phyloP scores from a whole-genome alignment of 2,797 vertebrate species.

The Typhlichthys subterraneus region DNA sequence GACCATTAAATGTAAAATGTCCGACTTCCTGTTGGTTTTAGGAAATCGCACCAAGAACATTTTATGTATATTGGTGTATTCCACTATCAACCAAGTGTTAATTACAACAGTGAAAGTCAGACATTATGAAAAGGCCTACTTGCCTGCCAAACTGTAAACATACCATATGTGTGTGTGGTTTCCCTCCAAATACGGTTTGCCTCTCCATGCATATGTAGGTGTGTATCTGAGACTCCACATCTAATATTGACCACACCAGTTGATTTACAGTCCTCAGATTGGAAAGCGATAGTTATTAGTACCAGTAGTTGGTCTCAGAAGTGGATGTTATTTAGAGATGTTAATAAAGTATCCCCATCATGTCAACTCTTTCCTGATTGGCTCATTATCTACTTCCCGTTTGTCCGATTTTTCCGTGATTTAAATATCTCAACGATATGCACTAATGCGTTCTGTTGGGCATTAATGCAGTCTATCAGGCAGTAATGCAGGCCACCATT shows the following conservation, averaged over 20 bases:
- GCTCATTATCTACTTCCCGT: background rate
- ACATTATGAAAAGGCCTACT: constrained; percentile 11
- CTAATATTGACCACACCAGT: constrained; percentile 27
- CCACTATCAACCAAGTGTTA: constrained; percentile 27
- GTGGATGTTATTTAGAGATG: constrained; percentile 37
- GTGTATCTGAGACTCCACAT: constrained; percentile 3
- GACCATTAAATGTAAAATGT: no score
- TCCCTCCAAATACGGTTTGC: background rate
- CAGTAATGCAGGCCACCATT: no score
- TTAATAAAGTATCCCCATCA: constrained; percentile 18
- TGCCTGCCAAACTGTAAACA: constrained; percentile 36
- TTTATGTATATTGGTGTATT: constrained; percentile 16
- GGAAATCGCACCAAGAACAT: no score
- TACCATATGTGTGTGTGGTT: constrained; percentile 13
- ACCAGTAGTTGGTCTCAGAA: constrained; percentile 24
- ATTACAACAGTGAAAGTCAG: constrained; percentile 49
- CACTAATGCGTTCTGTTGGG: no score
- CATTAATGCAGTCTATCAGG: no score
- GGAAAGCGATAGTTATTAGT: constrained; percentile 47
- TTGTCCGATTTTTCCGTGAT: no score
- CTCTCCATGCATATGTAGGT: constrained; percentile 1
- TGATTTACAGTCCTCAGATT: constrained; percentile 51
- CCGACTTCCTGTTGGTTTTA: no score
- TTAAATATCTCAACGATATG: no score
- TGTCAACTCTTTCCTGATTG: constrained; percentile 10